Base-by-base conservation (phyloP, 2,797 vertebrate species). In the Sebastes taczanowskii region DNA sequence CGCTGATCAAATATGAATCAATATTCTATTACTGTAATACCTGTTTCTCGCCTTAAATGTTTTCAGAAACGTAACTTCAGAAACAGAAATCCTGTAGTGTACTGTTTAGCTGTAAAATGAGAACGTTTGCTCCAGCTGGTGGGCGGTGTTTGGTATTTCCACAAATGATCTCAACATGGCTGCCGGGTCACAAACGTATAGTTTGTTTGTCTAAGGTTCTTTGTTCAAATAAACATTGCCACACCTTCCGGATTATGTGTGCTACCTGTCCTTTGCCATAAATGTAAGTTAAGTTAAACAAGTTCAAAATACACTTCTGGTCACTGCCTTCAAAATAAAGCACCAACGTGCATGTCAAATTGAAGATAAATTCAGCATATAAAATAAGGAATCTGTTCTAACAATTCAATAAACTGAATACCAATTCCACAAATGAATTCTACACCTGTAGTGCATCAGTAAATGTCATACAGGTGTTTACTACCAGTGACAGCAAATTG, bases 291-390 rank as follows among this genome's bases (percentile, higher is more conserved):
- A 38, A 38, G 13, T 38, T 38, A 0, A 38, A 38, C 35, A 42
- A 14, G 7, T 34, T 69, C 8, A 74, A 34, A 27, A 63, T 14
- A 23, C 10, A 62, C 25, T 69, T 62, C n/a, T 35, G 35, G 6
- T 46, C 5, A 18, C 11, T 10, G 7, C 49, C 49, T 74, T 80
- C 52, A 69, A 58, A 80, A 71, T 81, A 66, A 81, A 66, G 71
- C 29, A 9, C 8, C 11, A 38, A 18, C 11, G 0, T 46, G 14
- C 4, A 16, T 0, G 0, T 56, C 7, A 61, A 20, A 30, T 58
- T 2, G 3, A 65, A 58, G 7, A 65, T 8, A 34, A 58, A 55
- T 27, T 20, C 22, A 25, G 52, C 18, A 1, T 59, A 5, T 16
- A 22, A 38, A 38, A 38, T 30, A 32, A 62, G 7, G 22, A 23